These are phyloP conservation scores for Pelagia noctiluca DNA, from an alignment of 30 jellyfish, hydroid and myxozoan genomes.

Conservation along the genomic window DNA sequence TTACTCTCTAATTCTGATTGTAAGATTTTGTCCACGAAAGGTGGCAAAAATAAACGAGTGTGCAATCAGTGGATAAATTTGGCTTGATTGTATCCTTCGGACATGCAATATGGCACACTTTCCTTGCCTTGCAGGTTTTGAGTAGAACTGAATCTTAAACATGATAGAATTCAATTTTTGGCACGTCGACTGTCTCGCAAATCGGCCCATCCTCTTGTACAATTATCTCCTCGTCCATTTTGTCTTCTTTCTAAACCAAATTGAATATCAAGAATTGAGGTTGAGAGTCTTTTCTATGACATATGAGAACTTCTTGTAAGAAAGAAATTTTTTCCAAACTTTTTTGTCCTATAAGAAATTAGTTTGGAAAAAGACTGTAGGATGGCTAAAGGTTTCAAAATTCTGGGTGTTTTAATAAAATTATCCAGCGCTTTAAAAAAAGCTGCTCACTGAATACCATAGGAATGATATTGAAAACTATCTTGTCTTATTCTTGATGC, in stretches of 20 bases:
- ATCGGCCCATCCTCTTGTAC: background rate
- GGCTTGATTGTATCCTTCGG: conserved; percentile 12
- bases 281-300: background rate
- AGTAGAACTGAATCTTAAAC: background rate
- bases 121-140: conserved; percentile 1
- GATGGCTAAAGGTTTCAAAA: too few species aligned
- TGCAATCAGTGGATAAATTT: conserved; percentile 24
- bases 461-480: background rate
- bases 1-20: too few species aligned
- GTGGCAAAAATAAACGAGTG: background rate
- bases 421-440: background rate
- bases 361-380: too few species aligned
- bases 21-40: too few species aligned
- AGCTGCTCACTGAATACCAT: background rate
- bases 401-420: background rate
- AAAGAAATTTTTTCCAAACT: background rate
- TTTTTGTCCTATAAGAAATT: too few species aligned
- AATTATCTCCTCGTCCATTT: background rate
- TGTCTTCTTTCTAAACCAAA: background rate
- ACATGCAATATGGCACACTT: conserved; percentile 7
- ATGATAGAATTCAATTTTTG: background rate
- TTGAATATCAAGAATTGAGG: background rate
- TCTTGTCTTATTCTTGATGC: background rate
- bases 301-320: background rate
- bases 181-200: background rate